phyloP scores from a whole-genome alignment of 2,888 invertebrate genomes.

The Eueremaeus valkanovi region DNA sequence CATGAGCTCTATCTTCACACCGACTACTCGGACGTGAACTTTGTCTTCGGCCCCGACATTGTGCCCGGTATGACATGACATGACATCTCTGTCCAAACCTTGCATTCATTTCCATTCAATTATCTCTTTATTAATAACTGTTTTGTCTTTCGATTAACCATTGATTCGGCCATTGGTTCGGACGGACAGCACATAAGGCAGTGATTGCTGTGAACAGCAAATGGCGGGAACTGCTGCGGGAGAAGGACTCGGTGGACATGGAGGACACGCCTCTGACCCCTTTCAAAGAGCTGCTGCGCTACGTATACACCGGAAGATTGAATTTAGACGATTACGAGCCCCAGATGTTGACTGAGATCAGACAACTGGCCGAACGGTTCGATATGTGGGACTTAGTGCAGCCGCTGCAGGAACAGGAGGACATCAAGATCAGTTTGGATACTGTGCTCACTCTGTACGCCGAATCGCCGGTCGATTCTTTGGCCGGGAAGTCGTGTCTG shows the following conservation, averaged over 20 bases:
- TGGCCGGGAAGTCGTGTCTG: not conserved
- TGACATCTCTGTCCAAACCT: too few relatives aligned
- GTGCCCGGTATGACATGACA: not conserved
- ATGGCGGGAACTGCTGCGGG: not conserved
- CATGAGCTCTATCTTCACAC: not conserved
- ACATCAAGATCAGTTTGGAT: not conserved
- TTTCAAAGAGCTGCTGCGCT: constrained; percentile 12
- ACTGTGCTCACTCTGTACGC: not conserved
- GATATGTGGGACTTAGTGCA: constrained; percentile 2
- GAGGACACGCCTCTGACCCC: constrained; percentile 10
- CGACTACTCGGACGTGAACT: constrained; percentile 1
- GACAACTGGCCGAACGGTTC: constrained; percentile 15
- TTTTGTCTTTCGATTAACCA: too few relatives aligned
- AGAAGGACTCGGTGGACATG: not conserved
- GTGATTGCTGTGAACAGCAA: not conserved
- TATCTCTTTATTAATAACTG: too few relatives aligned
- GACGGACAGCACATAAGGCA: not conserved
- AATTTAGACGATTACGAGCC: constrained; percentile 12
- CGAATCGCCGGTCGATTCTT: not conserved
- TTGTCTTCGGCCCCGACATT: not conserved
- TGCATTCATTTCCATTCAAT: too few relatives aligned
- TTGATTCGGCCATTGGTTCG: not conserved
- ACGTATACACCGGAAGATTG: constrained; percentile 3
- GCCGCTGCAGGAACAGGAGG: not conserved
- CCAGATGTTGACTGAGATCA: not conserved